Evolutionary conservation across 64 coral and sea anemone species (phyloP), one percentile per base, ranked within the genome.

Genomic region (Dendronephthya gigantea): DNA sequence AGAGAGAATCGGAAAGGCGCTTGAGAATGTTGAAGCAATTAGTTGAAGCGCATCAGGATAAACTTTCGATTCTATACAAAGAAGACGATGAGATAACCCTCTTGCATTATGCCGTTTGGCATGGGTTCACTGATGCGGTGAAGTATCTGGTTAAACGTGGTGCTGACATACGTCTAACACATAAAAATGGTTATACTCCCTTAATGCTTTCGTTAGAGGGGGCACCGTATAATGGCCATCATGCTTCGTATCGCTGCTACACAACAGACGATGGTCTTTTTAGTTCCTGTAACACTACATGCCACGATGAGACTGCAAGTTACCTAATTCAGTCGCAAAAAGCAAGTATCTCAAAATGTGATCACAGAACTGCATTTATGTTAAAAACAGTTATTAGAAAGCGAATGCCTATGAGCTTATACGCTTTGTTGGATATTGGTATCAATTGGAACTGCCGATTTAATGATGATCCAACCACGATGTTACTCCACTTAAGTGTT

Each of bases 31-130:
- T 76, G 3, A 76, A 34, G 28, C 34, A 33, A 76, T 76, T 37
- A 76, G 12, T 31, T 76, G 13, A 25, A 76, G 28, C 12, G 16
- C 22, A 66, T n/a, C 19, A 66, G 58, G 58, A 66, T 2, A 30
- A 48, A 29, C 7, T 1, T 22, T 19, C 7, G 1, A 13, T 50
- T 40, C 7, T 87, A 17, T 72, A 91, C 19, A 27, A 3, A 0
- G 82, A 88, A 7, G 17, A 36, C 15, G 13, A 4, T 22, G 90
- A 82, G 16, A 55, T 35, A 50, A 87, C 34, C 19, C 40, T 79
- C 22, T 14, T 91, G 27, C 90, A 91, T 58, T 29, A 87, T 84
- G 90, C 90, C 23, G 85, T 85, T 28, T 12, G 74, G 82, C 49
- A 27, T 55, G 85, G 50, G 5, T 48, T 83, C 15, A 74, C 69